Conservation (phyloP, 2,113 vertebrate species). For the Pipra filicauda region DNA sequence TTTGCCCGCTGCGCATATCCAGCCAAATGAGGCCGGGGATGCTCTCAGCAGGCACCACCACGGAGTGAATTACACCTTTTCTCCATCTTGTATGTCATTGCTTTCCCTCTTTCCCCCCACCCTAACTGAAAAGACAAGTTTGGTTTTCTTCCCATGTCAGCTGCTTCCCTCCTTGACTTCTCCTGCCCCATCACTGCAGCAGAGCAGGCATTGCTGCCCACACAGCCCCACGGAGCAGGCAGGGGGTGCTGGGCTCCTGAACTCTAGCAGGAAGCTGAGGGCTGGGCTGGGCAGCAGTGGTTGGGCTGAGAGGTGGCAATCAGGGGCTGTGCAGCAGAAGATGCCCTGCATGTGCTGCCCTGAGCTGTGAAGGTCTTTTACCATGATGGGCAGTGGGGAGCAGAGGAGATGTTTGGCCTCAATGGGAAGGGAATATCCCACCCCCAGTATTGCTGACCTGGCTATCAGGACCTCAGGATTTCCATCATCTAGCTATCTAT, state of each 20-base stretch:
- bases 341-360: accelerated
- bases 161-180: background rate
- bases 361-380: accelerated
- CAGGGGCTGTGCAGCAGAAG: accelerated
- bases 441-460: background rate
- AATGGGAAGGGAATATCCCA: background rate
- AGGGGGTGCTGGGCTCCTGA: background rate
- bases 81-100: background rate
- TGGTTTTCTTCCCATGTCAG: background rate
- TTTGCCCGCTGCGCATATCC: accelerated
- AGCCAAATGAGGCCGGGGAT: accelerated
- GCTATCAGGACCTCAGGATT: background rate
- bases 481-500: accelerated
- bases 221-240: accelerated
- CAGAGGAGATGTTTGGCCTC: accelerated
- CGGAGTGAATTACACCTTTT: background rate
- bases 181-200: background rate
- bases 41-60: background rate
- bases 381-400: accelerated
- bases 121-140: background rate
- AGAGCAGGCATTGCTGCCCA: background rate
- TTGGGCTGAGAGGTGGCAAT: accelerated
- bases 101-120: background rate
- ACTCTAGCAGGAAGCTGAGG: background rate
- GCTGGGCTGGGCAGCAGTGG: background rate